Conservation (phyloP, 2,113 vertebrate genomes). For the Oreamnos americanus region DNA sequence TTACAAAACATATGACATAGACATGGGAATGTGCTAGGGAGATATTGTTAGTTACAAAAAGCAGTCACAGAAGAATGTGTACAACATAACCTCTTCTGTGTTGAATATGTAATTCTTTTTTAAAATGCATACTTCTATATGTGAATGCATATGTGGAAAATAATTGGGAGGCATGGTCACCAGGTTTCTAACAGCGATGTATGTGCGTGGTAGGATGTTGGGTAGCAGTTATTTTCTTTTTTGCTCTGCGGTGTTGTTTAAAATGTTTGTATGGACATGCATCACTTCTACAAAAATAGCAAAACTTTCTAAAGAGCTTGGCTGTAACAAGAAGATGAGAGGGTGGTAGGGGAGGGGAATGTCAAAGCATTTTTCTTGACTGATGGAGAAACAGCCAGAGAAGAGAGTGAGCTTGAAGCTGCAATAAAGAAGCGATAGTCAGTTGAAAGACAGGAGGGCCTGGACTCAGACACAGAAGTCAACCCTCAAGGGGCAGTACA, state of each 20-base stretch:
- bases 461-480: not conserved
- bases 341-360: not conserved
- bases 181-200: not conserved
- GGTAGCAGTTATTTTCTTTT: slow-evolving; percentile 43
- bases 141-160: not conserved
- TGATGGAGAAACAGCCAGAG: not conserved
- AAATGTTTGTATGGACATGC: slow-evolving; percentile 44
- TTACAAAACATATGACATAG: not conserved
- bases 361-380: slow-evolving; percentile 25
- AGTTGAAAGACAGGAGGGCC: not conserved
- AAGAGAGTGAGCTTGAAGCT: not conserved
- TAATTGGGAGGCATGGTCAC: not conserved
- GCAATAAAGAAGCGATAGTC: not conserved
- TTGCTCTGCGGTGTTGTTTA: slow-evolving; percentile 40
- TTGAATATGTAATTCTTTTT: not conserved
- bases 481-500: not conserved
- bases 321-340: slow-evolving; percentile 40
- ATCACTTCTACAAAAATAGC: slow-evolving; percentile 59
- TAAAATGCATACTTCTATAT: not conserved
- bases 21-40: not conserved
- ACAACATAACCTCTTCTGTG: not conserved
- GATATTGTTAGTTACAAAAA: not conserved
- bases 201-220: not conserved
- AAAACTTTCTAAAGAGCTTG: slow-evolving; percentile 52
- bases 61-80: not conserved